Base-by-base conservation (phyloP, 1,140 invertebrate species). In the Drosophila parabipectinata region DNA sequence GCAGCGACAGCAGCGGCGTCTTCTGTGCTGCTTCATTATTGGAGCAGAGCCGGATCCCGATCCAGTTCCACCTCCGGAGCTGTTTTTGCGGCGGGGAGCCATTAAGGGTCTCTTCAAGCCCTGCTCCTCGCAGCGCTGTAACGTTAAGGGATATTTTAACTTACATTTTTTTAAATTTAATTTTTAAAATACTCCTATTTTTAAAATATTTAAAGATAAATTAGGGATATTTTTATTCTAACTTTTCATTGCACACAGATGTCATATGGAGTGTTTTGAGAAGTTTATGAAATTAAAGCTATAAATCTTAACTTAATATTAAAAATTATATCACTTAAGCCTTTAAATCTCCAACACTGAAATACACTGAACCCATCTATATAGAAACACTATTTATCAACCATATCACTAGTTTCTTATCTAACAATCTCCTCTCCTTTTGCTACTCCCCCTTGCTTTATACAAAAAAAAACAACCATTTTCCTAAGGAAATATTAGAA, bases 31-130 rank as follows among this genome's bases (percentile, higher is more conserved):
- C 92, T 66, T 93, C 82, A 91, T 91, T 89, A 93, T 90, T 9
- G 90, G 90, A 78, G 78, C 90, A 58, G 92, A 80, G 57, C 92
- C 92, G 68, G 92, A 89, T 0, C 76, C 60, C 12, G 76, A 84
- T 10, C 75, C 66, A 12, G 76, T 80, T 41, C 72, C 88, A 71
- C 53, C 21, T 28, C 53, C 61, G 3, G 81, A 81, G 57, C 78
- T 91, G 76, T 92, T 93, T 93, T 93, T 94, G 10, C 72, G 92
- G 52, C 95, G 92, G 8, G 95, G 95, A 6, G 95, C 94, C 95
- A 96, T 96, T 7, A 96, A 77, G 1, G 95, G 95, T 58, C 95
- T 93, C 88, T 96, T 96, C n/a, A 95, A 93, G 4, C 94, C 94
- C 52, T 94, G 92, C 74, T 95, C 95, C 71, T 95, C 94, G 76